Evolutionary conservation across 2,888 invertebrate genomes (phyloP).

Genomic region (Drosophila falleni): DNA sequence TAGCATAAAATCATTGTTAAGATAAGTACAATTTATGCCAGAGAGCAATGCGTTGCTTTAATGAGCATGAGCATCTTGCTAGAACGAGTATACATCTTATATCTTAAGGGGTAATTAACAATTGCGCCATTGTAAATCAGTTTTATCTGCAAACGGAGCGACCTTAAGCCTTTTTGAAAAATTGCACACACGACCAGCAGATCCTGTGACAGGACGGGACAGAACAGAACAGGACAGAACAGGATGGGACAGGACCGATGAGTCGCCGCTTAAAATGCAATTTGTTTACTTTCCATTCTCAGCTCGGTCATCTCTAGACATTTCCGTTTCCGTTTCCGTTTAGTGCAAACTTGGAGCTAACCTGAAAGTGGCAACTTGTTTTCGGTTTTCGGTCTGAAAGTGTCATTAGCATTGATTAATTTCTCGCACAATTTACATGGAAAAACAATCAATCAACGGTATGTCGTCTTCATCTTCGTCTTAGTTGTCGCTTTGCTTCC

Average conservation of each 20-base stretch:
- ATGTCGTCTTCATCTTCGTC: constrained; percentile 54
- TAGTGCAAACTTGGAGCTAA: constrained; percentile 33
- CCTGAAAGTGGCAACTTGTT: constrained; percentile 65
- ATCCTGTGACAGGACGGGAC: constrained; percentile 14
- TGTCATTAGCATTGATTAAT: constrained; percentile 86
- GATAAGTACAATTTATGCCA: constrained; percentile 64
- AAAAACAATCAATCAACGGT: constrained; percentile 83
- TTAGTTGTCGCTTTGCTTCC: constrained; percentile 29
- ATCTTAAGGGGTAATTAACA: constrained; percentile 65
- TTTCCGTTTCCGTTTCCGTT: constrained; percentile 46
- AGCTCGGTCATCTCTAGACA: constrained; percentile 28
- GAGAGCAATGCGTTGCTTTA: constrained; percentile 41
- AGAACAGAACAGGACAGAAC: not conserved
- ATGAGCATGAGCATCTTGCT: constrained; percentile 50
- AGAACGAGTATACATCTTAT: constrained; percentile 19
- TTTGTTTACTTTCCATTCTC: constrained; percentile 61
- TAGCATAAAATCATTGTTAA: constrained; percentile 82
- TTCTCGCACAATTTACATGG: constrained; percentile 82
- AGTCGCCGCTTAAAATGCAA: constrained; percentile 75
- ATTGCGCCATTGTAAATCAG: constrained; percentile 70
- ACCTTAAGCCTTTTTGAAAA: constrained; percentile 68
- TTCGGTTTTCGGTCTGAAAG: constrained; percentile 68
- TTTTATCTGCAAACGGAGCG: constrained; percentile 54
- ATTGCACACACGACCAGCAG: constrained; percentile 59
- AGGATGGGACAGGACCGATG: constrained; percentile 17